Percentiles rank a stretch among this genome's conserved stretches.
phyloP scores from a whole-genome alignment of 1,140 invertebrate genomes.

The Schlechtendalia chinensis region DNA sequence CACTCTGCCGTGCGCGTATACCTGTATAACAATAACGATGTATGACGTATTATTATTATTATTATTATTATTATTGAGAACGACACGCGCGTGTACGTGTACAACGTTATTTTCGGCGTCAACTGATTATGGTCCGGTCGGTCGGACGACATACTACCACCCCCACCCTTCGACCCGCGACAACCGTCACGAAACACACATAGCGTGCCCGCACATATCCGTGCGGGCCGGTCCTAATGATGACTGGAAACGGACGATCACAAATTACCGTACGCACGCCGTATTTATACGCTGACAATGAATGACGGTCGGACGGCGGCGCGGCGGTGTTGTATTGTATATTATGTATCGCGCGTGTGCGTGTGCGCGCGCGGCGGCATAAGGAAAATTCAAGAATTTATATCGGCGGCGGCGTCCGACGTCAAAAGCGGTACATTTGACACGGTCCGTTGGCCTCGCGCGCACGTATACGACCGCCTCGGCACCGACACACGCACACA shows the following conservation, averaged over 20 bases:
- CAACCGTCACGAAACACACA: neutral
- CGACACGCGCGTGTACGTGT: neutral
- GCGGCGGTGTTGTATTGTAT: constrained; percentile 9
- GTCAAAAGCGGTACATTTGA: constrained; percentile 46
- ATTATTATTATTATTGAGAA: too few species aligned
- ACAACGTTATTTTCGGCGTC: neutral
- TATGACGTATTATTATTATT: too few species aligned
- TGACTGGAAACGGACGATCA: constrained; percentile 48
- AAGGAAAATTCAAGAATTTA: constrained; percentile 48
- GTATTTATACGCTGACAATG: constrained; percentile 48
- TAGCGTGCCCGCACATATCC: neutral
- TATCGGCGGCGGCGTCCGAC: constrained; percentile 35
- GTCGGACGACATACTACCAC: neutral
- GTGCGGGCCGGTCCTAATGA: constrained; percentile 46
- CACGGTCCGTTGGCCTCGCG: constrained; percentile 40
- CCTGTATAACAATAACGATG: neutral
- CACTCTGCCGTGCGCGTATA: neutral
- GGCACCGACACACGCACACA: neutral
- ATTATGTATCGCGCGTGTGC: neutral
- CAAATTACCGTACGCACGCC: constrained; percentile 39
- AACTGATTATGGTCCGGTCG: constrained; percentile 12
- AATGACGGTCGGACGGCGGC: constrained; percentile 32
- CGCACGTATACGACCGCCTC: constrained; percentile 16
- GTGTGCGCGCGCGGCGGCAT: neutral
- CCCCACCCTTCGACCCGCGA: neutral